Conservation (phyloP, 2,888 invertebrate genomes). For the Eurois occulta region DNA sequence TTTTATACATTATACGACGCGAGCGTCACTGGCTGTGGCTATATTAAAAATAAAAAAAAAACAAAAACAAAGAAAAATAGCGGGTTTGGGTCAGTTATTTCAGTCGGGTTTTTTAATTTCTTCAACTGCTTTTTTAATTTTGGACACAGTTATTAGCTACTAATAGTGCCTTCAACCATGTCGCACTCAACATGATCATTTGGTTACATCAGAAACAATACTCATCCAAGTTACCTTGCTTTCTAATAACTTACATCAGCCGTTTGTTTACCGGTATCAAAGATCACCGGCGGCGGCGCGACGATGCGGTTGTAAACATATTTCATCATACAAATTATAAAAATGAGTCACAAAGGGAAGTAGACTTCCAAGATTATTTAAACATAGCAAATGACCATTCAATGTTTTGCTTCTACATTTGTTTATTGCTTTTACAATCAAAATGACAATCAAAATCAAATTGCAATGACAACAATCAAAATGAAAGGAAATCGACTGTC, state of each 20-base stretch:
- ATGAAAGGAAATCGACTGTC: too few relatives aligned
- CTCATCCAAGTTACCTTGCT: constrained; percentile 31
- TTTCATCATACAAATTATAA: constrained; percentile 51
- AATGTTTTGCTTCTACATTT: neutral
- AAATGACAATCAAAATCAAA: too few relatives aligned
- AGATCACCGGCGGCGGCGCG: constrained; percentile 13
- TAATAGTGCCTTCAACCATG: neutral
- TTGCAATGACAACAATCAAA: too few relatives aligned
- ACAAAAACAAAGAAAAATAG: too few relatives aligned
- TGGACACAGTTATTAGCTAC: neutral
- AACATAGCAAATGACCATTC: neutral
- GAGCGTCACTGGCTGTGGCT: too few relatives aligned
- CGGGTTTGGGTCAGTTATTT: too few relatives aligned
- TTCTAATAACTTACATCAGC: constrained; percentile 58
- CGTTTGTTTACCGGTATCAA: constrained; percentile 35
- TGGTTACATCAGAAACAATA: constrained; percentile 41
- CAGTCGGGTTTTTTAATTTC: too few relatives aligned
- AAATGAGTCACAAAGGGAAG: constrained; percentile 23
- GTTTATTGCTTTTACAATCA: neutral
- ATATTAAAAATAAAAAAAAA: too few relatives aligned
- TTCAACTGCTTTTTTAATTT: too few relatives aligned
- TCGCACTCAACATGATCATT: neutral
- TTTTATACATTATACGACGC: too few relatives aligned
- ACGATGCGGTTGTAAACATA: neutral
- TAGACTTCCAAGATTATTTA: neutral